Evolutionary conservation across 2,888 invertebrate species (phyloP).

Genomic region (Lithophane socia): DNA sequence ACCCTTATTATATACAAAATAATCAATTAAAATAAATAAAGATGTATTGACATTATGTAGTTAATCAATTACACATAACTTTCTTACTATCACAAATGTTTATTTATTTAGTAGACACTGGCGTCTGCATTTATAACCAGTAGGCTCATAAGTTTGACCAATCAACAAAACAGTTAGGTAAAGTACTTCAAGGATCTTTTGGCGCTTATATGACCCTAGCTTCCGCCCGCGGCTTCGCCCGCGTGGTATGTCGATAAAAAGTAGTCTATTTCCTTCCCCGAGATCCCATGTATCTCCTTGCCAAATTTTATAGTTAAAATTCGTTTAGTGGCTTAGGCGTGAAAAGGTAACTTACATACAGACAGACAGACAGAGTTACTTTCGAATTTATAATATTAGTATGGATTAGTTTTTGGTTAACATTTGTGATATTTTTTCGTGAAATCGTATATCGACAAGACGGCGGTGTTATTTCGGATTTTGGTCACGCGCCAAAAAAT

Average conservation of each 20-base stretch:
- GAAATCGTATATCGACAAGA: neutral
- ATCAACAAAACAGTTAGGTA: neutral
- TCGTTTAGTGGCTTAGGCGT: too few species aligned
- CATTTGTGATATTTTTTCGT: neutral
- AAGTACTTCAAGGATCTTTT: neutral
- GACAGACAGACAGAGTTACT: too few species aligned
- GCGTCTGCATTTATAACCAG: too few species aligned
- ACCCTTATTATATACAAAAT: neutral
- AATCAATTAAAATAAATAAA: conserved; percentile 5
- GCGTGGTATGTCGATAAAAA: too few species aligned
- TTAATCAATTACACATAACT: conserved; percentile 14
- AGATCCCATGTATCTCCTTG: too few species aligned
- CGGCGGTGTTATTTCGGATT: neutral
- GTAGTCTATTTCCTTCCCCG: too few species aligned
- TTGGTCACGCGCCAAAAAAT: neutral
- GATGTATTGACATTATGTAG: neutral
- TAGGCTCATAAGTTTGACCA: neutral
- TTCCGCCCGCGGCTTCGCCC: too few species aligned
- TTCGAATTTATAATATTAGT: too few species aligned
- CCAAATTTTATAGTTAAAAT: too few species aligned
- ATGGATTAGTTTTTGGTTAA: neutral
- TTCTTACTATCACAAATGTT: neutral
- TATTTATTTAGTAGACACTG: neutral
- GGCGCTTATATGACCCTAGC: neutral
- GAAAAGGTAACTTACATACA: too few species aligned